Conservation (phyloP, 2,888 invertebrate genomes). For the Amphipoea oculea region DNA sequence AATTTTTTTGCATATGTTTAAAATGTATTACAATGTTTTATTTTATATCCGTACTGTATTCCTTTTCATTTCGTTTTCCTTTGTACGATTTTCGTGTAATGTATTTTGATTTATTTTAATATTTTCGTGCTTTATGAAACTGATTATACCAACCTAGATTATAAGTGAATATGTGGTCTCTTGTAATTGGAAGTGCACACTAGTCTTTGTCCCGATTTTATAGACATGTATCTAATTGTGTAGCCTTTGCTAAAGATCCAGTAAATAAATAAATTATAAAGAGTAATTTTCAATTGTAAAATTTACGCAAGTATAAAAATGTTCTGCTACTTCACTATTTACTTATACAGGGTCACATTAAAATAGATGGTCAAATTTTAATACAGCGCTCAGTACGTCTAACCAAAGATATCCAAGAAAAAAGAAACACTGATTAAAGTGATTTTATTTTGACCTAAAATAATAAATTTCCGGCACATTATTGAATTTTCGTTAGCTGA, state of each 20-base stretch:
- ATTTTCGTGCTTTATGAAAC: not conserved
- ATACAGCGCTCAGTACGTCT: too few relatives aligned
- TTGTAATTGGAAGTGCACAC: not conserved
- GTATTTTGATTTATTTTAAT: not conserved
- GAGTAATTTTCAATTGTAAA: not conserved
- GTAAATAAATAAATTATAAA: not conserved
- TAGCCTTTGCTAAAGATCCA: not conserved
- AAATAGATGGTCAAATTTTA: too few relatives aligned
- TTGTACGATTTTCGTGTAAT: not conserved
- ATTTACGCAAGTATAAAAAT: not conserved
- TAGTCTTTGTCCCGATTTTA: not conserved
- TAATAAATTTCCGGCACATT: too few relatives aligned
- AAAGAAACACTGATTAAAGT: too few relatives aligned
- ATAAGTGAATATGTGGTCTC: not conserved
- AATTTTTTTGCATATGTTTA: not conserved
- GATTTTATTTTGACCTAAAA: too few relatives aligned
- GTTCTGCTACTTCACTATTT: not conserved
- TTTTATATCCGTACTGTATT: not conserved
- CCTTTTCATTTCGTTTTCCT: not conserved
- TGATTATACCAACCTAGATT: not conserved
- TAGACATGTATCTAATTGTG: not conserved
- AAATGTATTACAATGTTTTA: too few relatives aligned
- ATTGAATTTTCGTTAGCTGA: too few relatives aligned
- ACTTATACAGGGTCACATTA: too few relatives aligned
- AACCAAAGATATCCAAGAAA: too few relatives aligned